Evolutionary conservation across 1,140 invertebrate species (phyloP).

Genomic region (Archivesica marissinica): DNA sequence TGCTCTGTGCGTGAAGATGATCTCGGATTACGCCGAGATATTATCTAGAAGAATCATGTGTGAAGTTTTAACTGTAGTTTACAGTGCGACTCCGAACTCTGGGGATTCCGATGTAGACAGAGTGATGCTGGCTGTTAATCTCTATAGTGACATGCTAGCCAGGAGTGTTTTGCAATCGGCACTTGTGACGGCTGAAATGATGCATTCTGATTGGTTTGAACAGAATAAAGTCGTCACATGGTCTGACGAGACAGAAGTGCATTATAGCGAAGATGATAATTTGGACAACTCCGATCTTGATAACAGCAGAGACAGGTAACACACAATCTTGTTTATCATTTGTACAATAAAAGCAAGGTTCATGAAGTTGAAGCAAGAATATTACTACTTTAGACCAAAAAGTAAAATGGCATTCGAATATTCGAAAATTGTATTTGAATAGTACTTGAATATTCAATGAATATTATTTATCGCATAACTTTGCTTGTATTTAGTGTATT

Average conservation of each 20-base stretch:
- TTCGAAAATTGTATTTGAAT: too few species aligned
- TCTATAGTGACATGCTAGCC: constrained; percentile 48
- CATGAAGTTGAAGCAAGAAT: too few species aligned
- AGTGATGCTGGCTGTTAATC: background rate
- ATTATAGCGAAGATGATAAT: constrained; percentile 40
- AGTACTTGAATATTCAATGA: too few species aligned
- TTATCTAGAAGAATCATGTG: constrained; percentile 38
- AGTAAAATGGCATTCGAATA: too few species aligned
- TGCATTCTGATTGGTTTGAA: constrained; percentile 1
- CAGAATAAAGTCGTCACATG: constrained; percentile 55
- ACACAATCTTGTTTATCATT: too few species aligned
- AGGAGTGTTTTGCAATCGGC: constrained; percentile 17
- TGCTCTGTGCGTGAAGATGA: background rate
- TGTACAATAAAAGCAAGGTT: too few species aligned
- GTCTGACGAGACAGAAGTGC: constrained; percentile 44
- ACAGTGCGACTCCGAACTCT: background rate
- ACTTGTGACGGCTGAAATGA: background rate
- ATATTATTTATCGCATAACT: too few species aligned
- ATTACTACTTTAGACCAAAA: too few species aligned
- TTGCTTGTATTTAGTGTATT: too few species aligned
- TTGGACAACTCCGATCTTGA: background rate
- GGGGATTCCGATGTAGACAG: background rate
- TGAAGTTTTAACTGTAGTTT: constrained; percentile 33
- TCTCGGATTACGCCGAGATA: constrained; percentile 40
- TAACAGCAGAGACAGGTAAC: constrained; percentile 1